Base-by-base conservation (phyloP, 2,888 invertebrate species). In the Tuberolachnus salignus region DNA sequence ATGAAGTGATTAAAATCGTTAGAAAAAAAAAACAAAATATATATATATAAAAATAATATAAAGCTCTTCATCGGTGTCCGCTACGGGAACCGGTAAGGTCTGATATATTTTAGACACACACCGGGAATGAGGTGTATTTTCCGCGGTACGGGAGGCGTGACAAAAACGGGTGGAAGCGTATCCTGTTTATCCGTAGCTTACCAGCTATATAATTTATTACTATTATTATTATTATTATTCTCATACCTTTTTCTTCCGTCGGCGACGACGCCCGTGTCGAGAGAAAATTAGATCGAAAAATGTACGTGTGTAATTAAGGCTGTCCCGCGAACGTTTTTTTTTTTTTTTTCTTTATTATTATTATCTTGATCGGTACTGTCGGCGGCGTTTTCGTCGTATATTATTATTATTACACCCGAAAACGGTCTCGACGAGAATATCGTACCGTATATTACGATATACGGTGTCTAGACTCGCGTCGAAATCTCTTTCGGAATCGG, bases 271-370 rank as follows among this genome's bases (percentile, higher is more conserved):
- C 67, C 67, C 67, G 19, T 57, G 75, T 75, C 16, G 75, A 75
- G 75, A 75, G 75, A 75, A 75, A 75, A 75, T 75, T 67, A 55
- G 75, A 75, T 75, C 75, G 66, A 67, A 75, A 75, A 75, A n/a
- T n/a, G n/a, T n/a, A n/a, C n/a, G n/a, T 21, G 75, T 75, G 75
- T 66, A 75, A 75, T 57, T 66, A 67, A 49, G 21, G 64, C 49
- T 6, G 51, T 53, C 42, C 42, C 59, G n/a, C 16, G 26, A 26
- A 26, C 44, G 53, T 34, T 6, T 3, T 3, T 42, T n/a, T n/a
- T n/a, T n/a, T n/a, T n/a, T n/a, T n/a, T n/a, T n/a, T n/a, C n/a
- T n/a, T n/a, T n/a, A n/a, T n/a, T n/a, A n/a, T 67, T 59, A 75
- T 66, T 57, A 75, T 75, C 75, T 75, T 10, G 75, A 75, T 75